Evolutionary conservation across 2,113 vertebrate genomes (phyloP).

Genomic region (Rhinichthys klamathensis): DNA sequence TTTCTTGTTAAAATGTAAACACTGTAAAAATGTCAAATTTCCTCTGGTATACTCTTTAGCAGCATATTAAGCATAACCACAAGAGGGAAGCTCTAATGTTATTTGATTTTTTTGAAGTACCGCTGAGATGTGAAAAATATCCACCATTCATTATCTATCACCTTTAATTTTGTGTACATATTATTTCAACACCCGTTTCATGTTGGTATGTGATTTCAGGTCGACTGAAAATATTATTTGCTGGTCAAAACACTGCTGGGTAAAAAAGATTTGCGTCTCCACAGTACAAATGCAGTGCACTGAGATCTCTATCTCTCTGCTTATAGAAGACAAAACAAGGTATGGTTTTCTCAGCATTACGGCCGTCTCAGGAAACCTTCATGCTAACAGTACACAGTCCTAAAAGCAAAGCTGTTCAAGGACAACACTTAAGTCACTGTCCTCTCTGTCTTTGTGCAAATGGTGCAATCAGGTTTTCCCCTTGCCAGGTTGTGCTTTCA

Average conservation of each 20-base stretch:
- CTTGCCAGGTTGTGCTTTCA: background rate
- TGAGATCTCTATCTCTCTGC: background rate
- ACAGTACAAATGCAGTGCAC: slow-evolving; percentile 10
- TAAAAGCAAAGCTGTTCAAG: background rate
- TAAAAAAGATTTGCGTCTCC: background rate
- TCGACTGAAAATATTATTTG: no score
- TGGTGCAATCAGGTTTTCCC: background rate
- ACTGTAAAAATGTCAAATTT: background rate
- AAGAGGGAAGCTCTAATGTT: background rate
- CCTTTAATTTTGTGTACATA: background rate
- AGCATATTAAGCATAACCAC: background rate
- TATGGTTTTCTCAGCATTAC: background rate
- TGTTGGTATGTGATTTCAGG: background rate
- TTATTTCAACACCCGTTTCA: background rate
- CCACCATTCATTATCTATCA: background rate
- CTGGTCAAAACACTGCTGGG: no score
- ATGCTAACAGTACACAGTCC: background rate
- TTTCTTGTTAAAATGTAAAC: no score
- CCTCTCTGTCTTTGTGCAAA: background rate
- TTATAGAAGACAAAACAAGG: background rate
- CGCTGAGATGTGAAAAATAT: background rate
- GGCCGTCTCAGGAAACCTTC: background rate
- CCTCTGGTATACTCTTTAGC: background rate
- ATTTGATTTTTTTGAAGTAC: background rate
- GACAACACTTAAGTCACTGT: background rate